Evolutionary conservation across 92 coral and sea anemone genomes (phyloP).

Genomic region (Palythoa caribaeorum): DNA sequence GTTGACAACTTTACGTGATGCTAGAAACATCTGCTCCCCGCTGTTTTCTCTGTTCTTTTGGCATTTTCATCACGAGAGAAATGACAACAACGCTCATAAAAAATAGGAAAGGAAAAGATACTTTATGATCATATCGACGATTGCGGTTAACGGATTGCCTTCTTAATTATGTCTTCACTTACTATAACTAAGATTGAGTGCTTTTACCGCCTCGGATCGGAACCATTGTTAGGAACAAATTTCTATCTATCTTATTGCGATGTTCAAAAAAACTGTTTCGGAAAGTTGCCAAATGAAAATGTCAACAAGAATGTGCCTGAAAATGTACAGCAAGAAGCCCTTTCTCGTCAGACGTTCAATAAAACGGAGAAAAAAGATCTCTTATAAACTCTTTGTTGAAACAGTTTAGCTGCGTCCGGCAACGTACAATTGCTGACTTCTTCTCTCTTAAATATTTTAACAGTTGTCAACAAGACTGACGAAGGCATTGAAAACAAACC

Average conservation of each 20-base stretch:
- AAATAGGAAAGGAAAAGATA: neutral
- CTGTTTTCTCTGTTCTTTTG: neutral
- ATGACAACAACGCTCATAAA: neutral
- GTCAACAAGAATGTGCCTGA: neutral
- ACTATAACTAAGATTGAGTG: neutral
- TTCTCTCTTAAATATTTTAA: neutral
- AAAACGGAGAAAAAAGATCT: neutral
- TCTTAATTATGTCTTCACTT: neutral
- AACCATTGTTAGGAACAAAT: too few species aligned
- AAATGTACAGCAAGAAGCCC: neutral
- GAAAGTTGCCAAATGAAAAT: neutral
- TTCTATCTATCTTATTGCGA: constrained; percentile 1
- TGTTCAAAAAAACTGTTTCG: constrained; percentile 7
- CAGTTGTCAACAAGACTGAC: neutral
- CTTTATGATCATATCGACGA: neutral
- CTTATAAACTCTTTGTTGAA: neutral
- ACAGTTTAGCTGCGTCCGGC: neutral
- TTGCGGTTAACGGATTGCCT: neutral
- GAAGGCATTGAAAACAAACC: neutral
- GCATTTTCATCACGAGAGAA: constrained; percentile 27
- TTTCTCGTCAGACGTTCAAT: neutral
- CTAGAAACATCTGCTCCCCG: constrained; percentile 18
- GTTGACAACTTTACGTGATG: neutral
- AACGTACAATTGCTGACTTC: neutral
- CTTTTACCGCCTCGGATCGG: neutral